Evolutionary conservation across 2,113 vertebrate species (phyloP).

Genomic region (Labeo catla): DNA sequence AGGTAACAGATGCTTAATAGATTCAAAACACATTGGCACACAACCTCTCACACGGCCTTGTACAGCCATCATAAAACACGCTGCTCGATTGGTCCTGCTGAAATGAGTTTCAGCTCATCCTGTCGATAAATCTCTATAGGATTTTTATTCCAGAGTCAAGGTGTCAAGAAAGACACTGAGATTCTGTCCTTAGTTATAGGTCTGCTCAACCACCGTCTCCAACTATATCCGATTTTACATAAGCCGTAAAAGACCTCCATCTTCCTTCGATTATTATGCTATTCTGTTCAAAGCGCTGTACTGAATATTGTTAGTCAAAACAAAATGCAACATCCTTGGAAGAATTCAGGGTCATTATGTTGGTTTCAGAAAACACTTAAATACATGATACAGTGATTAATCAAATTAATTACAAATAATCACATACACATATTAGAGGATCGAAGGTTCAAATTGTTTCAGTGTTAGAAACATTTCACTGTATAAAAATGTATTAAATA

Average conservation of each 20-base stretch:
- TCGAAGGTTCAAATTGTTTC: background rate
- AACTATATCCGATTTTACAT: background rate
- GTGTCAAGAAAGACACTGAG: slow-evolving; percentile 41
- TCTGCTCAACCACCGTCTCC: slow-evolving; percentile 4
- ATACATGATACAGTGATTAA: background rate
- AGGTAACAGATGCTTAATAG: slow-evolving; percentile 67
- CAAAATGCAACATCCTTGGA: background rate
- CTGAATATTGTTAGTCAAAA: background rate
- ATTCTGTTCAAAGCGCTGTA: background rate
- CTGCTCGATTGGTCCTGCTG: slow-evolving; percentile 53
- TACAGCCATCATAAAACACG: slow-evolving; percentile 58
- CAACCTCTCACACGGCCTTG: slow-evolving; percentile 60
- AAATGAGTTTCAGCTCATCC: slow-evolving; percentile 47
- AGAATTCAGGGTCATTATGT: background rate
- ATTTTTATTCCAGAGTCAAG: slow-evolving; percentile 46
- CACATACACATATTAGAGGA: background rate
- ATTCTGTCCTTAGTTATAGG: slow-evolving; percentile 15
- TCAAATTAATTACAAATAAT: background rate
- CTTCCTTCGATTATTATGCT: background rate
- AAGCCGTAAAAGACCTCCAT: background rate
- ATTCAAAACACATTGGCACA: slow-evolving; percentile 59
- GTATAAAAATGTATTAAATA: too few relatives aligned
- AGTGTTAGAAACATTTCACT: background rate
- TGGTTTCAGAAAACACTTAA: background rate
- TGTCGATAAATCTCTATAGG: slow-evolving; percentile 52